Percentiles rank a stretch among this genome's conserved stretches.
Evolutionary conservation across 1,140 invertebrate species (phyloP).

Genomic region (Dreissena rostriformis): DNA sequence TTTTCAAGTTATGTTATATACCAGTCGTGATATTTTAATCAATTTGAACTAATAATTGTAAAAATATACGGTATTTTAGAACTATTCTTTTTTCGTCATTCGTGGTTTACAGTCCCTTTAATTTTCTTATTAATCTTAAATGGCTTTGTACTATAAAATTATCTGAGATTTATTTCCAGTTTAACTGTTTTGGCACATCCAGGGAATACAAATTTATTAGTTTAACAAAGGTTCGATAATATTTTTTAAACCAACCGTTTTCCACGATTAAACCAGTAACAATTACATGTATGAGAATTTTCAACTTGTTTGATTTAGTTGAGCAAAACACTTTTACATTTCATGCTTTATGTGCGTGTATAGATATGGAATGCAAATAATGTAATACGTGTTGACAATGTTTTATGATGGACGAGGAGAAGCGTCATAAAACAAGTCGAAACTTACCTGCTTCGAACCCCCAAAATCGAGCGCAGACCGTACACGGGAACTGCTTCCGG

Average conservation of each 20-base stretch:
- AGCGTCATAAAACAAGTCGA: not conserved
- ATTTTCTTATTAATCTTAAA: not conserved
- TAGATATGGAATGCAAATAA: not conserved
- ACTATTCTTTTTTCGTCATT: no score
- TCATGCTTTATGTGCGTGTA: not conserved
- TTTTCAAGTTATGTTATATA: no score
- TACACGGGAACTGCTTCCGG: constrained; percentile 43
- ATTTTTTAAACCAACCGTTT: not conserved
- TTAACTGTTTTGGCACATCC: no score
- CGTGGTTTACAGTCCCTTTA: no score
- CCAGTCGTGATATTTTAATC: no score
- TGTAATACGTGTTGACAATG: not conserved
- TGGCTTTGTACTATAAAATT: not conserved
- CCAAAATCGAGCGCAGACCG: constrained; percentile 56
- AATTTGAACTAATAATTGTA: no score
- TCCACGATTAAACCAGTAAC: not conserved
- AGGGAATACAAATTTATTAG: no score
- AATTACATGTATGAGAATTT: not conserved
- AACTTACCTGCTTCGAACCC: constrained; percentile 53
- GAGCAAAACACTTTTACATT: no score
- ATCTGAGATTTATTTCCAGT: no score
- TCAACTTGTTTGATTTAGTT: no score
- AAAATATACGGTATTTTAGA: no score
- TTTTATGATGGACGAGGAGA: not conserved
- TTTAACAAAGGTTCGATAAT: no score